phyloP scores from a whole-genome alignment of 1,140 invertebrate species.

The Drosophila aff. region DNA sequence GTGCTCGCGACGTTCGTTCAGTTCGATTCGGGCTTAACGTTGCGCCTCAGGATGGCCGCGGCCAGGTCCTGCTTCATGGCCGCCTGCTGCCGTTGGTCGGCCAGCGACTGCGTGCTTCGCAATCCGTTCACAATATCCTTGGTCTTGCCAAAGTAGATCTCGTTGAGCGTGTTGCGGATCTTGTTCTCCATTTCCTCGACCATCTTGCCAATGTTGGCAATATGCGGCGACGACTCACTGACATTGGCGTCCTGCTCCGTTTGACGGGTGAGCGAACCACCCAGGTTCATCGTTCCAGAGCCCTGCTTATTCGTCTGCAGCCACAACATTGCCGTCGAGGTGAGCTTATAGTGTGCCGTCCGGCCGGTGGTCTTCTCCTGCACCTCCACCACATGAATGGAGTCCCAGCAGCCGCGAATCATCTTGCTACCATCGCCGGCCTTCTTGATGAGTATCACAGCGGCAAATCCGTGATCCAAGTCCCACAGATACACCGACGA shows the following conservation, averaged over 20 bases:
- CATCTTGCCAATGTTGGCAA: constrained; percentile 98
- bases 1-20: constrained; percentile 45
- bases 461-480: constrained; percentile 99
- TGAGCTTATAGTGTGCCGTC: constrained; percentile 99
- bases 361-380: constrained; percentile 97
- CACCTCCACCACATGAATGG: constrained; percentile 99
- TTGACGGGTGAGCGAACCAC: constrained; percentile 98
- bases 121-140: constrained; percentile 99
- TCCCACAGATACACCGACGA: constrained; percentile 99
- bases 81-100: constrained; percentile 93
- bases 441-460: constrained; percentile 99
- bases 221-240: constrained; percentile 97
- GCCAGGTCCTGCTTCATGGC: constrained; percentile 95
- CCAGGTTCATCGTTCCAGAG: constrained; percentile 99
- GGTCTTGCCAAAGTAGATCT: constrained; percentile 99
- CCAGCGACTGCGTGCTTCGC: constrained; percentile 93
- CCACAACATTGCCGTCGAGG: constrained; percentile 99
- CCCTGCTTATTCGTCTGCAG: constrained; percentile 98
- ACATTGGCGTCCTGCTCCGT: constrained; percentile 95
- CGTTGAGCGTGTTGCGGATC: constrained; percentile 98
- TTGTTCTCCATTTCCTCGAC: constrained; percentile 99
- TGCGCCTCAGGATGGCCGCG: constrained; percentile 91
- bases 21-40: constrained; percentile 84
- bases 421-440: constrained; percentile 98
- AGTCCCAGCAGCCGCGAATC: constrained; percentile 99